A percentile compares a stretch with the other conserved stretches of the same genome.
phyloP scores from a whole-genome alignment of 2,888 invertebrate species.

The Melieria picta region DNA sequence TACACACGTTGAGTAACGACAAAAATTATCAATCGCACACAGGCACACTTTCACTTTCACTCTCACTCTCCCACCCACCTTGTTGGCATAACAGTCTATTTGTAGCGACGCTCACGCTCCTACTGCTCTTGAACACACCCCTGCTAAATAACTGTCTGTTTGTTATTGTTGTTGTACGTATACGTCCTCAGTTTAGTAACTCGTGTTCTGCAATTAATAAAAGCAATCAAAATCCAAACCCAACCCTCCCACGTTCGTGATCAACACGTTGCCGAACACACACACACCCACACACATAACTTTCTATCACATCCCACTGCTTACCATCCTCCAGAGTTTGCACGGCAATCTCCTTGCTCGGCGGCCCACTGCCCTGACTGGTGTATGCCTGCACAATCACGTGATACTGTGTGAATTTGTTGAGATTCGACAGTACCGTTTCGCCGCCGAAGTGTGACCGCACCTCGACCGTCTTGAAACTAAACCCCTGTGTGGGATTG shows the following conservation, averaged over 20 bases:
- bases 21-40: background rate
- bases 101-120: no score
- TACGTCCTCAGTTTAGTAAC: constrained; percentile 5
- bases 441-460: constrained; percentile 79
- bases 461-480: constrained; percentile 80
- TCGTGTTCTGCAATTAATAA: constrained; percentile 54
- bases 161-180: constrained; percentile 4
- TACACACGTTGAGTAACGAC: background rate
- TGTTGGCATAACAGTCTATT: background rate
- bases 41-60: background rate
- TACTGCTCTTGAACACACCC: no score
- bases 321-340: constrained; percentile 86
- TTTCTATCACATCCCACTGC: constrained; percentile 40
- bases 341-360: constrained; percentile 81
- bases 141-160: background rate
- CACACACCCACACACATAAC: no score
- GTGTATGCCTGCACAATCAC: constrained; percentile 89
- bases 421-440: constrained; percentile 75
- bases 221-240: constrained; percentile 48
- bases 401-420: constrained; percentile 83
- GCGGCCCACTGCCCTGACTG: constrained; percentile 85
- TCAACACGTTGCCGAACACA: no score
- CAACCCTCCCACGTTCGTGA: no score
- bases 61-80: background rate
- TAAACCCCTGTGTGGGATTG: constrained; percentile 71